These are phyloP conservation scores for Heterodera carotae DNA, from an alignment of 1,140 invertebrate genomes.

Conservation along the genomic window DNA sequence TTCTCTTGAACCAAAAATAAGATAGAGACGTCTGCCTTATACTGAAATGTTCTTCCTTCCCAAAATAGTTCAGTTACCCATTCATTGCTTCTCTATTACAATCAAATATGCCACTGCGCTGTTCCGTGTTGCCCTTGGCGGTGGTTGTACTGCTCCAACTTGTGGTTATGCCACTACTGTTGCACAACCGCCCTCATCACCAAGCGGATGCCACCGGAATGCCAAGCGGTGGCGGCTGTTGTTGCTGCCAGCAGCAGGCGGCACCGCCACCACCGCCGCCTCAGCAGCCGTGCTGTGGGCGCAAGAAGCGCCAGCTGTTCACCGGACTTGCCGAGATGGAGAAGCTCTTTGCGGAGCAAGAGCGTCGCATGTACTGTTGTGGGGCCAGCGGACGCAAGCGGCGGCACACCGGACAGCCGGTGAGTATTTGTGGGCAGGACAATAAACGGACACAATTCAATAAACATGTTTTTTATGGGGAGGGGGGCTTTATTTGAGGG, in stretches of 20 bases:
- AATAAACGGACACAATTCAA: too few species aligned
- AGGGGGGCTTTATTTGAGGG: too few species aligned
- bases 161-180: not conserved
- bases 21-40: too few species aligned
- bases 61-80: too few species aligned
- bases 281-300: not conserved
- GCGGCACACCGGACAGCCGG: not conserved
- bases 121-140: not conserved
- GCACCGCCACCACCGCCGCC: too few species aligned
- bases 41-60: too few species aligned
- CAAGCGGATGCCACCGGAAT: not conserved
- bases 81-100: too few species aligned
- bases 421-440: not conserved
- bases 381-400: not conserved
- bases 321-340: not conserved
- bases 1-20: too few species aligned
- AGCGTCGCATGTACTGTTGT: not conserved
- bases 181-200: too few species aligned
- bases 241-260: not conserved
- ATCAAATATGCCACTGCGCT: not conserved
- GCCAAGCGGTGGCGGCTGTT: not conserved
- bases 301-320: not conserved
- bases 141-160: not conserved
- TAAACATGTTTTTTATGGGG: too few species aligned
- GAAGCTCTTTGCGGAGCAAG: not conserved